phyloP scores from a whole-genome alignment of 2,797 vertebrate species.

The Falco berigora region DNA sequence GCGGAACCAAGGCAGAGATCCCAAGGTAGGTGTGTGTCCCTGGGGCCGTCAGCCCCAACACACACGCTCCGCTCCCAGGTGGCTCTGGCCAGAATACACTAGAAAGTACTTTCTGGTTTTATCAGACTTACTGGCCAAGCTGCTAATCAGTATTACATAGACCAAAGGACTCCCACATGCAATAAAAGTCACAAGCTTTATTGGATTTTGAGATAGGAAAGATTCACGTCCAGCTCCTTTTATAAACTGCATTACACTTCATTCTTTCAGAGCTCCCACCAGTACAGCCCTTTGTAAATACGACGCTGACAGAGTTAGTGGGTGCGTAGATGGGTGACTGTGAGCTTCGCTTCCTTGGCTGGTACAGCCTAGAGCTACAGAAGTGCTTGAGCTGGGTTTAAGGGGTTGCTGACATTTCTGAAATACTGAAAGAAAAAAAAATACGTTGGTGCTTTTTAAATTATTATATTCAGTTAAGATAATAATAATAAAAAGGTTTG shows the following conservation, averaged over 20 bases:
- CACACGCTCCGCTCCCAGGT: not conserved
- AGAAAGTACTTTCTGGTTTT: not conserved
- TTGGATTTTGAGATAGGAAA: slow-evolving; percentile 45
- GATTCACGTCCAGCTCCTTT: not conserved
- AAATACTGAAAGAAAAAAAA: not conserved
- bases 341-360: not conserved
- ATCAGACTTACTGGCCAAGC: not conserved
- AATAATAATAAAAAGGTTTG: not conserved
- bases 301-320: not conserved
- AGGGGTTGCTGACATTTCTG: slow-evolving; percentile 1
- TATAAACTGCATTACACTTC: slow-evolving; percentile 21
- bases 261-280: not conserved
- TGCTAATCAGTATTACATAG: slow-evolving; percentile 22
- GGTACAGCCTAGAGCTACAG: not conserved
- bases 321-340: not conserved
- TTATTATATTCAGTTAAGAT: not conserved
- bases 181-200: slow-evolving; percentile 50
- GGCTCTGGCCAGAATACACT: not conserved
- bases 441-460: not conserved
- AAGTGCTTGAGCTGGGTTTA: not conserved
- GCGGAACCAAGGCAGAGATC: not conserved
- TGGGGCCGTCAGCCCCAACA: not conserved
- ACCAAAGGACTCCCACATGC: slow-evolving; percentile 40
- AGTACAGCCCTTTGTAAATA: not conserved
- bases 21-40: not conserved